Percentiles rank a stretch among this genome's conserved stretches.
Conservation (phyloP, 1,140 invertebrate genomes). For the Ectropis grisescens region DNA sequence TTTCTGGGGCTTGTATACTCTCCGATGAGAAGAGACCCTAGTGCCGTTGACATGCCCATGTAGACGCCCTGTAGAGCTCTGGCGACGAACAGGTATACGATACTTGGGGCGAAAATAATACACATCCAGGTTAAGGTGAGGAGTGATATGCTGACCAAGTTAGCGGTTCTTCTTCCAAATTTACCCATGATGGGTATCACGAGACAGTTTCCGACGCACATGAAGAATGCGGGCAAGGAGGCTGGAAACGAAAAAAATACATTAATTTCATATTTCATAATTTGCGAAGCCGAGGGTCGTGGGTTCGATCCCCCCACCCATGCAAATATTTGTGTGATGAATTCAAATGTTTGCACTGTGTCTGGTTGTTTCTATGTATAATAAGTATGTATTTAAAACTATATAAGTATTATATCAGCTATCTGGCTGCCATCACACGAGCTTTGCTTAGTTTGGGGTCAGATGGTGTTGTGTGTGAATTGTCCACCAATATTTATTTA, state of each 20-base stretch:
- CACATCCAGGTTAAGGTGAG: constrained; percentile 39
- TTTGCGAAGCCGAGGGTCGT: too few relatives aligned
- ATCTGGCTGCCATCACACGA: too few relatives aligned
- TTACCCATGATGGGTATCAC: constrained; percentile 35
- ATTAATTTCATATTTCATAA: too few relatives aligned
- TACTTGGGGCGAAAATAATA: constrained; percentile 23
- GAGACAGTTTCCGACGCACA: constrained; percentile 34
- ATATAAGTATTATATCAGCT: too few relatives aligned
- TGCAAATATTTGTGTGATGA: too few relatives aligned
- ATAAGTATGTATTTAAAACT: too few relatives aligned
- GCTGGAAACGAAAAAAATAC: constrained; percentile 20
- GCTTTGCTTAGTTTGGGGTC: too few relatives aligned
- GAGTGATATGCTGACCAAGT: constrained; percentile 27
- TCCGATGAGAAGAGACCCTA: constrained; percentile 22
- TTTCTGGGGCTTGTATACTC: constrained; percentile 26
- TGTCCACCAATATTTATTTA: too few relatives aligned
- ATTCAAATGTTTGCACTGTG: too few relatives aligned
- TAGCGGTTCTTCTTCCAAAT: constrained; percentile 32
- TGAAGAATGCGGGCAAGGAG: constrained; percentile 28
- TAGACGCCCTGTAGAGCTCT: constrained; percentile 25
- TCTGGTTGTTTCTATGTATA: too few relatives aligned
- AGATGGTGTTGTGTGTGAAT: too few relatives aligned
- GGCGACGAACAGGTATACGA: constrained; percentile 12
- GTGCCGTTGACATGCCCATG: constrained; percentile 16
- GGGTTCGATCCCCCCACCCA: too few relatives aligned